These are phyloP conservation scores for Microctonus hyperodae DNA, from an alignment of 2,888 invertebrate species.

Conservation along the genomic window DNA sequence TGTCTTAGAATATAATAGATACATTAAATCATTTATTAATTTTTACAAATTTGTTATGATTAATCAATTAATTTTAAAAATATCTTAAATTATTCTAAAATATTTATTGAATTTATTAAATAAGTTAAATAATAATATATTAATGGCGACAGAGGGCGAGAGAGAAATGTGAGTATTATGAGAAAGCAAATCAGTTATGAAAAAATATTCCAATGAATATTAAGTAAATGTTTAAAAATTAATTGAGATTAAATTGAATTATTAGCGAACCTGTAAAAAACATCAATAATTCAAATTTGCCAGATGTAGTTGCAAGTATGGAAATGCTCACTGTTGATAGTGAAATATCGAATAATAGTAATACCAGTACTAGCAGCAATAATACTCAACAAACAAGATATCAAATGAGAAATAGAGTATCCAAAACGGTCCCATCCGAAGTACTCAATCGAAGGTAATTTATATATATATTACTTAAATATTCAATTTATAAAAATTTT, in stretches of 20 bases:
- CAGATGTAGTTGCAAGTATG: slow-evolving; percentile 55
- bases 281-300: slow-evolving; percentile 42
- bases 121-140: not conserved
- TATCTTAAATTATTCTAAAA: not conserved
- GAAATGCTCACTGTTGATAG: slow-evolving; percentile 54
- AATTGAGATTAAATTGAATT: not conserved
- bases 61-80: not conserved
- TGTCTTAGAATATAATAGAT: not conserved
- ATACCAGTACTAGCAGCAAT: not conserved
- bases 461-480: not conserved
- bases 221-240: not conserved
- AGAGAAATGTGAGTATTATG: not conserved
- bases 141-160: not conserved
- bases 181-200: not conserved
- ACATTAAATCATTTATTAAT: not conserved
- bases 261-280: not conserved
- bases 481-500: not conserved
- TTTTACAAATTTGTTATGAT: not conserved
- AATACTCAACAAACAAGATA: slow-evolving; percentile 25
- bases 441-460: slow-evolving; percentile 53
- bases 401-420: slow-evolving; percentile 37
- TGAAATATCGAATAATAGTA: not conserved
- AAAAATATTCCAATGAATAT: no score
- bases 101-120: not conserved
- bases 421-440: slow-evolving; percentile 41